phyloP scores from a whole-genome alignment of 2,888 invertebrate genomes.

The Dromius quadrimaculatus region DNA sequence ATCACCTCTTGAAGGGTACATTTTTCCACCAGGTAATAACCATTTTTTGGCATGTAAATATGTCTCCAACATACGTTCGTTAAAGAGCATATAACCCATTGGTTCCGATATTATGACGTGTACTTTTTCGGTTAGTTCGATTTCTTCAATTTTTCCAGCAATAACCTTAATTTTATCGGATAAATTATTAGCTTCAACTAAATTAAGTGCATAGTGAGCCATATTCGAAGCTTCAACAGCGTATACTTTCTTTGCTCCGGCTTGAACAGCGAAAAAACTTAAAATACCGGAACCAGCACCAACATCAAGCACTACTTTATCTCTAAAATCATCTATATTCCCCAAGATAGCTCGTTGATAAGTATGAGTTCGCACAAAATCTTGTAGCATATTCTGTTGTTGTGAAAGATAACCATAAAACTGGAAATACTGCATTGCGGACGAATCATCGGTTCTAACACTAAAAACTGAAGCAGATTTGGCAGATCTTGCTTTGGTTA shows the following conservation, averaged over 20 bases:
- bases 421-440: constrained; percentile 99
- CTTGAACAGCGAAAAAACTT: constrained; percentile 98
- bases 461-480: constrained; percentile 88
- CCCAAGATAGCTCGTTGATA: constrained; percentile 97
- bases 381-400: constrained; percentile 99
- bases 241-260: constrained; percentile 95
- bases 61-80: constrained; percentile 98
- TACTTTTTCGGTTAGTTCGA: constrained; percentile 93
- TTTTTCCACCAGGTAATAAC: constrained; percentile 91
- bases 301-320: constrained; percentile 95
- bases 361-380: constrained; percentile 97
- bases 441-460: constrained; percentile 96
- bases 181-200: constrained; percentile 91
- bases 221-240: constrained; percentile 99
- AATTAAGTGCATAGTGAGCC: constrained; percentile 93
- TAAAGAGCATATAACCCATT: constrained; percentile 99
- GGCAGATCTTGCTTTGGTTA: constrained; percentile 80
- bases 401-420: constrained; percentile 99
- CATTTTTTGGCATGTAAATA: constrained; percentile 99
- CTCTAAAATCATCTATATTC: constrained; percentile 92
- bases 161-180: constrained; percentile 91
- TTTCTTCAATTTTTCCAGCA: constrained; percentile 98
- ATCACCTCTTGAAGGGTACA: constrained; percentile 98
- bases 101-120: constrained; percentile 99
- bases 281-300: constrained; percentile 99